These are phyloP conservation scores for Phaethornis superciliosus DNA, from an alignment of 2,113 vertebrate species.

Conservation along the genomic window DNA sequence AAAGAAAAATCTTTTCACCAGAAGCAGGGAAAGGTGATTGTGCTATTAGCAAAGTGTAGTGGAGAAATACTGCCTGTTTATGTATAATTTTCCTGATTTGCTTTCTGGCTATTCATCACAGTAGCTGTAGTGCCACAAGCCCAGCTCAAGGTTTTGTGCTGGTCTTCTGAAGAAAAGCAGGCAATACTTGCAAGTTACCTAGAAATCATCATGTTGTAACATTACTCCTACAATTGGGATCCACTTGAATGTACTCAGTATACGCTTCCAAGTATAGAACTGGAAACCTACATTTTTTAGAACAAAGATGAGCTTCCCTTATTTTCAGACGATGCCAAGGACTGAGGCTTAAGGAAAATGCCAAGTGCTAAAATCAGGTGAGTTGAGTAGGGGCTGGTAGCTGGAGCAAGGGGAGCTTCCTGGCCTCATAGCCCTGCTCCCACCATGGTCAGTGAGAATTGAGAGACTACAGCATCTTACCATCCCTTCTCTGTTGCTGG, in stretches of 20 bases:
- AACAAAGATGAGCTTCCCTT: not conserved
- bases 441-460: not conserved
- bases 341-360: not conserved
- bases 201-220: not conserved
- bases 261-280: not conserved
- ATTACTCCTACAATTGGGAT: not conserved
- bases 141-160: not conserved
- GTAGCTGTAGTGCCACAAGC: not conserved
- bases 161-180: not conserved
- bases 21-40: not conserved
- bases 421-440: not conserved
- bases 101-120: not conserved
- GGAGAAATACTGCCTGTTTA: not conserved
- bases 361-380: not conserved
- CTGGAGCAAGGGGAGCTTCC: not conserved
- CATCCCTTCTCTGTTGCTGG: not conserved
- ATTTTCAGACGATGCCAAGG: not conserved
- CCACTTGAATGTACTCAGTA: not conserved
- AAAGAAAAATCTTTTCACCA: not conserved
- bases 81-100: not conserved
- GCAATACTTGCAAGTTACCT: not conserved
- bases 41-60: not conserved
- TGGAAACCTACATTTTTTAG: not conserved
- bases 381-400: not conserved
- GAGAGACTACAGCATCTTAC: not conserved